A percentile compares a stretch with the other conserved stretches of the same genome.
phyloP scores from a whole-genome alignment of 2,113 vertebrate genomes.

The Meleagris gallopavo region DNA sequence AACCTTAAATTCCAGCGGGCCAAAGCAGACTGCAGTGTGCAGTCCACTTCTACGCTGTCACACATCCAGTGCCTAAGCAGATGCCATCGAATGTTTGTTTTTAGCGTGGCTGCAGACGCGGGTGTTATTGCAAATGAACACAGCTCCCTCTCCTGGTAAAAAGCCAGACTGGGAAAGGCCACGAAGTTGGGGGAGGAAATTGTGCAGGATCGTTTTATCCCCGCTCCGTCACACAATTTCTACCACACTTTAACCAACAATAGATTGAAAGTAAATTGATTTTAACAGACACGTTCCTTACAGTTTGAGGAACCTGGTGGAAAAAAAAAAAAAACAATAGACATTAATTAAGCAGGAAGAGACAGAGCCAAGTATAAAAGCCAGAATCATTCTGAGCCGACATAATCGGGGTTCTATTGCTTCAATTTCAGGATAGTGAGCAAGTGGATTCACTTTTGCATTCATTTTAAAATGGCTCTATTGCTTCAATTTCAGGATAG shows the following conservation, averaged over 20 bases:
- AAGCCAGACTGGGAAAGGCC: constrained; percentile 15
- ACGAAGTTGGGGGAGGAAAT: not conserved
- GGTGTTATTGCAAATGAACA: constrained; percentile 65
- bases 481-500: not conserved
- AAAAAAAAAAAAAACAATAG: not conserved
- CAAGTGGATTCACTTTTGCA: accelerated
- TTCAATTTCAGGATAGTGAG: not conserved
- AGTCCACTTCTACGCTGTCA: not conserved
- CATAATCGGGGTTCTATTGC: accelerated
- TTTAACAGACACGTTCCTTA: not conserved
- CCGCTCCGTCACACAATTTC: not conserved
- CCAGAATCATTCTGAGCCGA: not conserved
- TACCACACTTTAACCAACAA: not conserved
- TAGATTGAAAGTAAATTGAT: not conserved
- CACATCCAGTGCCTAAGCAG: not conserved
- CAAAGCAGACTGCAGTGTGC: not conserved
- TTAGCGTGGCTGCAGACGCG: not conserved
- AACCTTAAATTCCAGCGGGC: not conserved
- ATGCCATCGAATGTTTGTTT: not conserved
- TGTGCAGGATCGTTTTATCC: not conserved
- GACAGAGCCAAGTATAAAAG: accelerated
- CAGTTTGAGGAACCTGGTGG: accelerated
- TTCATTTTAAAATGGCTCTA: not conserved
- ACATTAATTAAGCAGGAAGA: not conserved
- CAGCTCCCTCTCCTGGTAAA: constrained; percentile 80